Evolutionary conservation across 2,888 invertebrate species (phyloP), one percentile per base, ranked within the genome.

Genomic region (Lycia hirtaria): DNA sequence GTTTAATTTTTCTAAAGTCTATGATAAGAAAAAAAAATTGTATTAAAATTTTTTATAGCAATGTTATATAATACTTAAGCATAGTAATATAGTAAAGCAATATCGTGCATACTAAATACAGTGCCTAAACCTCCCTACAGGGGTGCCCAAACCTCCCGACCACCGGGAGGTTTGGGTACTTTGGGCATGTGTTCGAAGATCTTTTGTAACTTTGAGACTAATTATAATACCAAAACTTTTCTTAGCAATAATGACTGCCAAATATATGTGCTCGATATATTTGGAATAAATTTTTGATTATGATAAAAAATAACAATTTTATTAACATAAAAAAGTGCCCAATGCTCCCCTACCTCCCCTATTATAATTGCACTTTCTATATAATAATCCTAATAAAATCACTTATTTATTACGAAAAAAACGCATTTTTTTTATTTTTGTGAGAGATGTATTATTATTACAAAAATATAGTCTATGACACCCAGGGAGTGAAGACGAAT

Each of bases 191-290:
- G n/a, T n/a, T n/a, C n/a, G n/a, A n/a, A n/a, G n/a, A n/a, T n/a
- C n/a, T n/a, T n/a, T n/a, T n/a, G n/a, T n/a, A n/a, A n/a, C n/a
- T n/a, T n/a, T n/a, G 37, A 37, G 37, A 37, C 37, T 37, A 37
- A 37, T 37, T 37, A 37, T 19, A 37, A 37, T 37, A 37, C 19
- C 19, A 22, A 38, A 38, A 49, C 45, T 49, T 44, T 43, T 51
- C 56, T 49, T 43, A 44, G 35, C 30, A 56, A 43, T 51, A 43
- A 51, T 56, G 44, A 44, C 33, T 45, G 41, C 56, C 56, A 56
- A 51, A 51, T n/a, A n/a, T n/a, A n/a, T n/a, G n/a, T n/a, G n/a
- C n/a, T n/a, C n/a, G n/a, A n/a, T n/a, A n/a, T 56, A 53, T 54
- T 49, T 45, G 38, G 10, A 38, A 38, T 38, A 38, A 56, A 56